Percentiles rank a stretch among this genome's conserved stretches.
Conservation (phyloP, 1,140 invertebrate species). For the Lethocerus indicus region DNA sequence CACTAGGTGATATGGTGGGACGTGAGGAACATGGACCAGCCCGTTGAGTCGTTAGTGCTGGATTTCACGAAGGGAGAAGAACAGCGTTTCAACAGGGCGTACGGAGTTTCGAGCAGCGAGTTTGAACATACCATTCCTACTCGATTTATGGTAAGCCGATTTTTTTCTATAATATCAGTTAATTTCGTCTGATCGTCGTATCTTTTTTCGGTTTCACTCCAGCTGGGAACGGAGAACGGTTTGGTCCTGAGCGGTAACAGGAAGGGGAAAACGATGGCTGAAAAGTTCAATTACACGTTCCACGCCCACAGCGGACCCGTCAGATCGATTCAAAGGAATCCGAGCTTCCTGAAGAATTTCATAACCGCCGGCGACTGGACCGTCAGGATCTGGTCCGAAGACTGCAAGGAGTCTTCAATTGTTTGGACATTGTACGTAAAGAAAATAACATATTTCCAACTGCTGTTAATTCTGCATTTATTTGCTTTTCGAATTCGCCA, state of each 20-base stretch:
- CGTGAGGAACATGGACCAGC: not conserved
- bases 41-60: conserved; percentile 3
- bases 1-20: conserved; percentile 5
- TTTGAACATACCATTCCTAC: conserved; percentile 1
- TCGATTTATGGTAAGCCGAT: conserved; percentile 4
- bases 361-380: conserved; percentile 6
- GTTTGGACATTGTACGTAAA: conserved; percentile 2
- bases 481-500: too few relatives aligned
- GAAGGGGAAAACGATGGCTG: conserved; percentile 1
- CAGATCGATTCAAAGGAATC: conserved; percentile 1
- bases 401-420: conserved; percentile 2
- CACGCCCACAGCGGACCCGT: not conserved
- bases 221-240: conserved; percentile 6
- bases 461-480: too few relatives aligned
- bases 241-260: conserved; percentile 1
- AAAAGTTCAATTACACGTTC: conserved; percentile 4
- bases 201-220: not conserved
- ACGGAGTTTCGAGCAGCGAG: not conserved
- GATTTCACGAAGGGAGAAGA: not conserved
- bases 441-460: too few relatives aligned
- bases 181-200: not conserved
- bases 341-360: conserved; percentile 3
- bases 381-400: conserved; percentile 5
- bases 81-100: not conserved
- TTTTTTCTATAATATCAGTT: not conserved